Percentiles rank a stretch among this genome's conserved stretches.
Conservation (phyloP, 2,888 invertebrate species). For the Coenonympha glycerion region DNA sequence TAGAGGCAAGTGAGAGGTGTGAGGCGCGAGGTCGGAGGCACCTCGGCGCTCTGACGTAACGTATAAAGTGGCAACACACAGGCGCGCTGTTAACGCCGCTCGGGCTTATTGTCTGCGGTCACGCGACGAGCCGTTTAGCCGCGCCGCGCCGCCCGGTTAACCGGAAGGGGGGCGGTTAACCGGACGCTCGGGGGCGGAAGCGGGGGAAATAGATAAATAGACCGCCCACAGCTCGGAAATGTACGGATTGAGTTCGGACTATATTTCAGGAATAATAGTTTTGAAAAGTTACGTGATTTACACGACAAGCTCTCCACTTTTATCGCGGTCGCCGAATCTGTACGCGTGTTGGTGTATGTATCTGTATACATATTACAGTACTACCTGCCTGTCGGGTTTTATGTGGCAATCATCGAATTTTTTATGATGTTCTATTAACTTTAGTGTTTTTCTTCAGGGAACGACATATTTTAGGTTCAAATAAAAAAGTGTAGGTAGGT, state of each 20-base stretch:
- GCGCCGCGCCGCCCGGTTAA: conserved; percentile 72
- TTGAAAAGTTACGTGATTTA: conserved; percentile 74
- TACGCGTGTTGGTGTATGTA: no score
- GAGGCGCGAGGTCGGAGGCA: no score
- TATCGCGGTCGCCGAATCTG: conserved; percentile 46
- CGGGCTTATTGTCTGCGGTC: conserved; percentile 77
- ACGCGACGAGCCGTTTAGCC: conserved; percentile 77
- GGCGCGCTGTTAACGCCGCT: conserved; percentile 74
- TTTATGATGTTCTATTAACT: conserved; percentile 18
- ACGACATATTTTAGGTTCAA: no score
- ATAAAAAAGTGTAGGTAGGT: no score
- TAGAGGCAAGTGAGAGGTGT: conserved; percentile 28
- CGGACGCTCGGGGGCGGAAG: conserved; percentile 75
- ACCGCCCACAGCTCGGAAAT: conserved; percentile 75
- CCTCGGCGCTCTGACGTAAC: conserved; percentile 63
- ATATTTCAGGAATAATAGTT: conserved; percentile 75
- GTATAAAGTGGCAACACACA: conserved; percentile 76
- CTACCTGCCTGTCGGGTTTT: conserved; percentile 7
- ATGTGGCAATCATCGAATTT: conserved; percentile 47
- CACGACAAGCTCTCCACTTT: conserved; percentile 70
- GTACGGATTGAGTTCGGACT: conserved; percentile 75
- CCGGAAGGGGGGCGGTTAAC: conserved; percentile 76
- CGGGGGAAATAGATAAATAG: conserved; percentile 77
- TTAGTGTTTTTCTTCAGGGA: conserved; percentile 10
- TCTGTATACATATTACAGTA: no score